Evolutionary conservation across 1,140 invertebrate genomes (phyloP), one percentile per base, ranked within the genome.

Genomic region (Drosophila nebulosa): DNA sequence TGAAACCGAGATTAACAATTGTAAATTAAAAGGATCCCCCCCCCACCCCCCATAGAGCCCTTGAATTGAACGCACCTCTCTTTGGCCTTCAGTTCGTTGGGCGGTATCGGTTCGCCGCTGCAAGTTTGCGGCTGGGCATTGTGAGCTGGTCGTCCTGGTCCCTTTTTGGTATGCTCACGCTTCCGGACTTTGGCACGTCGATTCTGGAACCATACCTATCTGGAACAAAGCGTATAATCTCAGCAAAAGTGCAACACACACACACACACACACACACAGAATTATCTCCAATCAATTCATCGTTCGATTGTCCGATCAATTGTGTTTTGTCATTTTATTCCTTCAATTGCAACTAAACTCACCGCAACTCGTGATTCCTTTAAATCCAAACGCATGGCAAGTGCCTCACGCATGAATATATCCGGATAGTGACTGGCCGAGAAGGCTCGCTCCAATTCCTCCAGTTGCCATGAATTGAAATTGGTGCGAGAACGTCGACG

Each of bases 181-280:
- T 99, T 99, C 63, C 98, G 94, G 97, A 98, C 99, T 93, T 99
- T 99, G 12, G 99, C 99, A 58, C 99, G 94, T 55, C 99, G 94
- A 93, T 99, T 99, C 94, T 99, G 99, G 93, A 99, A 99, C 98
- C 98, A 99, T 64, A 99, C 99, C 98, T 99, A 91, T 91, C 90
- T 91, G 90, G 80, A 91, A 91, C 90, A 90, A 86, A 90, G 90
- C 77, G 90, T 83, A 91, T 89, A 90, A 91, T 91, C 89, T 91
- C 80, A 90, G 89, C 83, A 88, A 85, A 85, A 67, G 64, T 85
- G 81, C 59, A 46, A 10, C 2, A 7, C 18, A 10, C 10, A 32
- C 10, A 12, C 1, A 32, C 10, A 3, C 21, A 1, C n/a, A n/a
- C n/a, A n/a, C n/a, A n/a, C n/a, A n/a, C n/a, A n/a, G n/a, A n/a